Base-by-base conservation (phyloP, 2,888 invertebrate genomes). In the Drosophila bunnanda region DNA sequence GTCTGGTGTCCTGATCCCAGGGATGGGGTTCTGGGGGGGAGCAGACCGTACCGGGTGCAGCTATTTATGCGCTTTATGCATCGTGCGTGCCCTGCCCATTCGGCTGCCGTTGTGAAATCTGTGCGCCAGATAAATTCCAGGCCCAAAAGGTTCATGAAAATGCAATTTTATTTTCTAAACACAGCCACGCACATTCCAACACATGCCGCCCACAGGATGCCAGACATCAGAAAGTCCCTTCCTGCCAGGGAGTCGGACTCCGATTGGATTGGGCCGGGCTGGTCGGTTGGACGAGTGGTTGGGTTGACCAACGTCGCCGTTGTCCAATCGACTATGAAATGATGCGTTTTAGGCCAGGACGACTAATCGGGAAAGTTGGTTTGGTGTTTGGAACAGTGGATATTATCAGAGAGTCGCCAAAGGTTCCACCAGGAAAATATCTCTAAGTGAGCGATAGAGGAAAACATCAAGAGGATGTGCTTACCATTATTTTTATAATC, bases 121-220 rank as follows among this genome's bases (percentile, higher is more conserved):
- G 81, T 86, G 84, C 79, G 74, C 69, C 88, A 88, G 88, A 85
- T 86, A 86, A 86, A 86, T 86, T 86, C 75, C 77, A 65, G 81
- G 77, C 58, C 67, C 80, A 76, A 83, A 86, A 82, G 89, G 91
- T 91, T 90, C 90, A 91, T 91, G 90, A 91, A 91, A 91, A 91
- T 90, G 90, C 91, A 91, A 91, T 91, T 90, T 91, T 89, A 91
- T 89, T 90, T 91, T 83, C 79, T 80, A 89, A 85, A 87, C 82
- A 87, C 73, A 73, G 68, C 82, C 82, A 84, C 82, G 76, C 75
- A 79, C 80, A 73, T 75, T 75, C 68, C 77, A 44, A 34, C 52
- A 28, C 44, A 69, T 48, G 22, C 58, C 71, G 46, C 46, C 74
- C 50, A 58, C 64, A 54, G 54, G 54, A 43, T 32, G 8, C 59